Base-by-base conservation (phyloP, 1,140 invertebrate genomes). In the Rhizoglyphus robini region DNA sequence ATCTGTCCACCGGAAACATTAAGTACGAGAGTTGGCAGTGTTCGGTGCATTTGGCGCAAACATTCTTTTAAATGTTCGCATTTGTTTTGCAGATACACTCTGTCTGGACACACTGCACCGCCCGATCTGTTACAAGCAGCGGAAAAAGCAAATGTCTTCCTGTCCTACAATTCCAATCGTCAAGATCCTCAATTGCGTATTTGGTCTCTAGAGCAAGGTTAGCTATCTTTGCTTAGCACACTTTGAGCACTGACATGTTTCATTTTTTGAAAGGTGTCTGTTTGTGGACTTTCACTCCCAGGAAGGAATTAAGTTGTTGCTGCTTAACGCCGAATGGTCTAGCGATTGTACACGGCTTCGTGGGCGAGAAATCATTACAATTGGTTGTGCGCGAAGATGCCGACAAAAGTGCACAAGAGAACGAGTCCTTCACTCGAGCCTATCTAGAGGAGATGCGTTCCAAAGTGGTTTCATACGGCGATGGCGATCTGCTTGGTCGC, bases 141-240 rank as follows among this genome's bases (percentile, higher is more conserved):
- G 71, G 81, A 83, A n/a, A 75, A 79, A 11, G 86, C 86, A 15
- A 80, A 79, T 61, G 76, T 82, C 30, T 81, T 86, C 68, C 75
- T 89, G 31, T 88, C 87, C 11, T 81, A 81, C 30, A 86, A 89
- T 75, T 81, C 82, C 34, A 75, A 80, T 66, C 81, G 84, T 30
- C 75, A 81, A 58, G 87, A 90, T 75, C 75, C 80, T 41, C 85
- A 86, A 25, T 81, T 90, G 46, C 77, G 87, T 47, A 78, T 88
- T 11, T 90, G 87, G 88, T 83, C 89, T 74, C 71, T 88, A 5
- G 81, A 81, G 69, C 81, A 83, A 72, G 87, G 87, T 87, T 75
- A 69, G 32, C 47, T 13, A 51, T n/a, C 48, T 20, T 30, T 31
- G 11, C 18, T n/a, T n/a, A 34, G 38, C 1, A 5, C 2, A 38